Evolutionary conservation across 35 echinoderm and acorn worm species (phyloP).

Genomic region (Apostichopus californicus): DNA sequence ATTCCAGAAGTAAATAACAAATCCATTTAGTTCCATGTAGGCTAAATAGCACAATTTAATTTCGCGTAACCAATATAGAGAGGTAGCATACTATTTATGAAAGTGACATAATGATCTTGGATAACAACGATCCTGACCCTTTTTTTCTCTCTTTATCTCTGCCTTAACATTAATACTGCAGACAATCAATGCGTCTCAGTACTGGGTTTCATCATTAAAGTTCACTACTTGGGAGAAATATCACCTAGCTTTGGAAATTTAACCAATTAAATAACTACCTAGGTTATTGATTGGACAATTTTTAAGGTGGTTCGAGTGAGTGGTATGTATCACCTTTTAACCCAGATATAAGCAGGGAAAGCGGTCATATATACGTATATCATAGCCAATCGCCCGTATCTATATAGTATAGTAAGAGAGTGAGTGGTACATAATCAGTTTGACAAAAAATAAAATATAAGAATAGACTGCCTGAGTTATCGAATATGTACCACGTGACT

Average conservation of each 20-base stretch:
- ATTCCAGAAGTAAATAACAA: background rate
- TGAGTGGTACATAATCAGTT: no score
- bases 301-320: background rate
- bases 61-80: background rate
- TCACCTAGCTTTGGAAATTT: background rate
- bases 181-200: background rate
- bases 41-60: background rate
- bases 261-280: background rate
- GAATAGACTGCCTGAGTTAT: no score
- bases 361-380: background rate
- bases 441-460: no score
- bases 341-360: background rate
- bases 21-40: background rate
- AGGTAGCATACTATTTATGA: background rate
- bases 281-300: background rate
- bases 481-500: no score
- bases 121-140: background rate
- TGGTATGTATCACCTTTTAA: constrained; percentile 1
- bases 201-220: background rate
- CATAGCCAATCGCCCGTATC: background rate
- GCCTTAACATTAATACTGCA: background rate
- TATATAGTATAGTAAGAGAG: no score
- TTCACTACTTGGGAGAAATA: background rate
- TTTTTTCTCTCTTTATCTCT: background rate
- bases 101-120: background rate